These are phyloP conservation scores for Orthonevra nobilis DNA, from an alignment of 2,888 invertebrate genomes.

Conservation along the genomic window DNA sequence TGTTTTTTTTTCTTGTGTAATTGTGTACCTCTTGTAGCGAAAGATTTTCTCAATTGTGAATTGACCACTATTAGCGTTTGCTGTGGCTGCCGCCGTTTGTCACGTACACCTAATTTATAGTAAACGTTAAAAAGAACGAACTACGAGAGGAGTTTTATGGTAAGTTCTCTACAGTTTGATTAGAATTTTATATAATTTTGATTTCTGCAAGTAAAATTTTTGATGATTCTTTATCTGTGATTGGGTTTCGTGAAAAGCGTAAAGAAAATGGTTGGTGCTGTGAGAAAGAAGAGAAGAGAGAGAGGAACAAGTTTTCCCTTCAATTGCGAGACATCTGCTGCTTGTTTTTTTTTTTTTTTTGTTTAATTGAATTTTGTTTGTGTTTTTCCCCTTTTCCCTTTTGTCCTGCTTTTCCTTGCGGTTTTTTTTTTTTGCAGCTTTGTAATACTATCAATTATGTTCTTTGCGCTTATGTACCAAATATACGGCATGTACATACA, in stretches of 20 bases:
- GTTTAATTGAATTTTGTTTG: slow-evolving; percentile 40
- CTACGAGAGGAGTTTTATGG: slow-evolving; percentile 47
- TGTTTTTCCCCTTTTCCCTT: slow-evolving; percentile 34
- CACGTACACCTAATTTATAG: slow-evolving; percentile 68
- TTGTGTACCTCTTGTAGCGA: slow-evolving; percentile 43
- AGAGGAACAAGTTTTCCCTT: slow-evolving; percentile 43
- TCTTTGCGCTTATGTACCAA: background rate
- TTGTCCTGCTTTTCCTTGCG: slow-evolving; percentile 23
- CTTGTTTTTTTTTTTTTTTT: background rate
- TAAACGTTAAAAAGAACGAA: slow-evolving; percentile 23
- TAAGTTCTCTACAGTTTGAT: slow-evolving; percentile 49
- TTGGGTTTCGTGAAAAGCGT: slow-evolving; percentile 1
- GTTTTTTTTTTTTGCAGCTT: slow-evolving; percentile 12
- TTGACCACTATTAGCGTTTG: slow-evolving; percentile 47
- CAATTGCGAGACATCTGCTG: slow-evolving; percentile 39
- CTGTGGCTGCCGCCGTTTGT: slow-evolving; percentile 61
- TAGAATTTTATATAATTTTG: slow-evolving; percentile 7
- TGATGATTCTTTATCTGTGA: background rate
- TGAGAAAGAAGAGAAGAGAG: background rate
- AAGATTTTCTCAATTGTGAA: slow-evolving; percentile 55
- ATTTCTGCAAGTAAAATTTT: background rate
- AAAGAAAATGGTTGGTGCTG: background rate
- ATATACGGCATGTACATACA: slow-evolving; percentile 1
- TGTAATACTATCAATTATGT: slow-evolving; percentile 19
- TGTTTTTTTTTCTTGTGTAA: slow-evolving; percentile 44